These are phyloP conservation scores for Petrosia ficiformis DNA, from an alignment of 37 sponge, comb jelly and placozoan species.

Conservation along the genomic window DNA sequence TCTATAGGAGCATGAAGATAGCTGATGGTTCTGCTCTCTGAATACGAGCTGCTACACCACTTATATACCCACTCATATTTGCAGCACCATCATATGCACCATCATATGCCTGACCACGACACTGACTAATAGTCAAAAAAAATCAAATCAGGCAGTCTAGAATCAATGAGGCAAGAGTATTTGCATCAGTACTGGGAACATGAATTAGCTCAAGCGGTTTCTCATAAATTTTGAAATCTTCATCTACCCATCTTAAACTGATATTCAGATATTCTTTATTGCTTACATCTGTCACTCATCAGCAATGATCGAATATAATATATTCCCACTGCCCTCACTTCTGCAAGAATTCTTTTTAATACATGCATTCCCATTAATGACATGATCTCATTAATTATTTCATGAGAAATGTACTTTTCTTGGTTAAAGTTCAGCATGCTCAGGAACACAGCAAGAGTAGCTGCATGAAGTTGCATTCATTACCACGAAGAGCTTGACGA, in stretches of 20 bases:
- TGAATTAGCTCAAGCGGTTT: background rate
- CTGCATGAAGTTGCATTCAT: background rate
- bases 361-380: background rate
- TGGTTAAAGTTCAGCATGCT: too few relatives aligned
- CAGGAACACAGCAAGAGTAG: background rate
- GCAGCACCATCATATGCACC: background rate
- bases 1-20: background rate
- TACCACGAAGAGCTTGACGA: background rate
- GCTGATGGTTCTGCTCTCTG: constrained; percentile 1
- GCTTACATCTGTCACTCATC: background rate
- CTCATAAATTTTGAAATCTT: background rate
- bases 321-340: background rate
- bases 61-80: background rate
- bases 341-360: background rate
- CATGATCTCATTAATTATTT: background rate
- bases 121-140: too few relatives aligned
- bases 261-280: background rate
- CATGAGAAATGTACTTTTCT: background rate
- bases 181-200: background rate
- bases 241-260: background rate
- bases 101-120: background rate
- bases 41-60: background rate
- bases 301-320: background rate
- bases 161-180: background rate
- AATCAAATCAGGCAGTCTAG: background rate